phyloP scores from a whole-genome alignment of 64 coral and sea anemone species.

The Porites australiensis region DNA sequence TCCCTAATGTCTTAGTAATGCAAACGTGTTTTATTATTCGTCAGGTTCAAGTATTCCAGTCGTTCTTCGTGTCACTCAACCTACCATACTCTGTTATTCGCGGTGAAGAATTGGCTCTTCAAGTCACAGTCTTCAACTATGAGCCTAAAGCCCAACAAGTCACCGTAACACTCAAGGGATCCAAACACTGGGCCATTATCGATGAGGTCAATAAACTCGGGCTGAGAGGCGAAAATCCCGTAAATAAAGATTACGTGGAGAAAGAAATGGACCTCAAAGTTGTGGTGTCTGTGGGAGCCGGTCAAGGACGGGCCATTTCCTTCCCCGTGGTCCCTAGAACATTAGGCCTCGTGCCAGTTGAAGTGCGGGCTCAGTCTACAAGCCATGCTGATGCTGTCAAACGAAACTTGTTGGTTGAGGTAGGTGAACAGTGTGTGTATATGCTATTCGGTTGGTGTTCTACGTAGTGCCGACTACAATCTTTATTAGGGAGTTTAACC shows the following conservation, averaged over 20 bases:
- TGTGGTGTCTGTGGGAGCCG: slow-evolving; percentile 25
- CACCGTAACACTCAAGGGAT: slow-evolving; percentile 75
- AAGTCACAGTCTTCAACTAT: slow-evolving; percentile 91
- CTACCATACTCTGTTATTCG: slow-evolving; percentile 97
- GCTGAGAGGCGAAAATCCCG: neutral
- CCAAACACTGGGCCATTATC: slow-evolving; percentile 67
- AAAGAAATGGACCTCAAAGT: slow-evolving; percentile 44
- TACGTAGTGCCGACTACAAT: too few relatives aligned
- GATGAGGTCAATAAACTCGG: slow-evolving; percentile 45
- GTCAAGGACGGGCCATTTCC: slow-evolving; percentile 64
- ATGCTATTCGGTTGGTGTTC: too few relatives aligned
- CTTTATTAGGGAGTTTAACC: too few relatives aligned
- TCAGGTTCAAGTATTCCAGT: slow-evolving; percentile 92
- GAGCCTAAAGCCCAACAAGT: slow-evolving; percentile 67
- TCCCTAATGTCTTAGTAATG: too few relatives aligned
- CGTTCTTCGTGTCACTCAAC: slow-evolving; percentile 93
- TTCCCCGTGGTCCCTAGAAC: slow-evolving; percentile 67
- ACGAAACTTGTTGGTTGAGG: slow-evolving; percentile 80
- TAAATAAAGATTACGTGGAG: slow-evolving; percentile 4
- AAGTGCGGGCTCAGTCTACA: slow-evolving; percentile 65
- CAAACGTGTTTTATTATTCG: neutral
- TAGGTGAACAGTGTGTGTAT: neutral
- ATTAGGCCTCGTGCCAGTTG: slow-evolving; percentile 67
- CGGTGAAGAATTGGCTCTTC: slow-evolving; percentile 92
- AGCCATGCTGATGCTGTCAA: slow-evolving; percentile 67